phyloP scores from a whole-genome alignment of 2,113 vertebrate genomes.

The Thamnophis sirtalis region DNA sequence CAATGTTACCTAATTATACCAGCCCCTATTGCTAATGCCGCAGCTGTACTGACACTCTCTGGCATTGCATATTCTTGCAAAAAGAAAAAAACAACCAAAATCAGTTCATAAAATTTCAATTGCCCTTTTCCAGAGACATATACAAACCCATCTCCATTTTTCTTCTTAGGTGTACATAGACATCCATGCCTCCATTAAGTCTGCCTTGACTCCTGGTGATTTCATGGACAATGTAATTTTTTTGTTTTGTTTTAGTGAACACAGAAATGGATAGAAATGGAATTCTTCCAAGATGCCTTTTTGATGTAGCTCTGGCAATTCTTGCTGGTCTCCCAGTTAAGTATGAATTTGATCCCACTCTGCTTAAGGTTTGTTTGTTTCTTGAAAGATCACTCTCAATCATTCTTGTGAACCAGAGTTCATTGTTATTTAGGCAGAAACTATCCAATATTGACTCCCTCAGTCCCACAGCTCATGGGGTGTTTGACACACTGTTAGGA shows the following conservation, averaged over 20 bases:
- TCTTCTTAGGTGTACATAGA: background rate
- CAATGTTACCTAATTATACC: conserved; percentile 3
- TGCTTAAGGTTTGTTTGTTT: background rate
- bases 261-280: background rate
- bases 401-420: background rate
- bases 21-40: background rate
- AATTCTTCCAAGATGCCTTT: background rate
- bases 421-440: background rate
- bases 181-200: background rate
- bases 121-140: background rate
- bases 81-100: background rate
- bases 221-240: background rate
- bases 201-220: background rate
- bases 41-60: background rate
- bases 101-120: background rate
- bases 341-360: background rate
- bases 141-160: background rate
- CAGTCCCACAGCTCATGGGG: background rate
- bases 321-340: background rate
- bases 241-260: background rate
- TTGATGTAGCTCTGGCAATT: background rate
- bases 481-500: background rate
- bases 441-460: background rate
- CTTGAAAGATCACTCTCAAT: background rate
- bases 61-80: background rate